These are phyloP conservation scores for Hermodice carunculata DNA, from an alignment of 2,888 invertebrate species.

Conservation along the genomic window DNA sequence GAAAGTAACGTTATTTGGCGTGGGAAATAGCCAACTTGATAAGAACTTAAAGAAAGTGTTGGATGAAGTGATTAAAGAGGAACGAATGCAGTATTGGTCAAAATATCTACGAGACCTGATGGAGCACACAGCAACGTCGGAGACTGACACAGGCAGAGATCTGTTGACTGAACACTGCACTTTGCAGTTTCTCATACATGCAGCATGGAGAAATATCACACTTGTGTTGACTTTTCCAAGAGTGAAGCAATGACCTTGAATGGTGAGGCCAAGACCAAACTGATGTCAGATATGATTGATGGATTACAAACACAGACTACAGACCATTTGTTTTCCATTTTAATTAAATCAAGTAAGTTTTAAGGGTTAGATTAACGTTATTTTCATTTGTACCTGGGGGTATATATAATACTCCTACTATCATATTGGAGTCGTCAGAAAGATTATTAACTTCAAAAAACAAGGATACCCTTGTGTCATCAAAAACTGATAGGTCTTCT, in stretches of 20 bases:
- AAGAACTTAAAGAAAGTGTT: constrained; percentile 54
- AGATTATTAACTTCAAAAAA: no score
- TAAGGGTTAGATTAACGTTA: no score
- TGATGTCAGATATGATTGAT: constrained; percentile 55
- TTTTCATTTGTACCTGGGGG: no score
- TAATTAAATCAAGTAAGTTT: no score
- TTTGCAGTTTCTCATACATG: constrained; percentile 55
- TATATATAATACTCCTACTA: no score
- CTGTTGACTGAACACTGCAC: constrained; percentile 50
- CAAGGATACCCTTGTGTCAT: no score
- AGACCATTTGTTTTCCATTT: not conserved
- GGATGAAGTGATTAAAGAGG: constrained; percentile 47
- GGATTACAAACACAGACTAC: constrained; percentile 56
- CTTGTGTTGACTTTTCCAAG: constrained; percentile 52
- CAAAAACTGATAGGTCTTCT: no score
- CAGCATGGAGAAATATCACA: constrained; percentile 61
- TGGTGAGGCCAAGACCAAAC: constrained; percentile 45
- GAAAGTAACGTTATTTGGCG: no score
- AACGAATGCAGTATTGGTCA: constrained; percentile 60
- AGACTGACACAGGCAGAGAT: constrained; percentile 7
- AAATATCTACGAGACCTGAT: constrained; percentile 42
- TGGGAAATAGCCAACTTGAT: constrained; percentile 44
- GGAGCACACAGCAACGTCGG: constrained; percentile 19
- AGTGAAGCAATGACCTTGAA: constrained; percentile 48
- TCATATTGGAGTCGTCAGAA: no score